These are phyloP conservation scores for Phenganax marumi DNA, from an alignment of 92 coral and sea anemone species.

Conservation along the genomic window DNA sequence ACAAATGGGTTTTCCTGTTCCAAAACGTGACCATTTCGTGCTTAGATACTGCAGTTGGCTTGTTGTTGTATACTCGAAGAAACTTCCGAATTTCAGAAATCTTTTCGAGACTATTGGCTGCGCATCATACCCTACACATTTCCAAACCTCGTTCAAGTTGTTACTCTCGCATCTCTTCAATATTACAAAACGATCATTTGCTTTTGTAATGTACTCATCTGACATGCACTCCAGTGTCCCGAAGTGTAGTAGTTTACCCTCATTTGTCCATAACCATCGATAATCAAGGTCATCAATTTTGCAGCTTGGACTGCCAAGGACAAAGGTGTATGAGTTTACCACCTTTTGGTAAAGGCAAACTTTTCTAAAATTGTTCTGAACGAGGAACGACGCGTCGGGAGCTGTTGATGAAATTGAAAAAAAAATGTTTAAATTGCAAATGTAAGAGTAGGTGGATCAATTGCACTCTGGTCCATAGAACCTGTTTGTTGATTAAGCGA, in stretches of 20 bases:
- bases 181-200: background rate
- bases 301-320: background rate
- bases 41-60: too few relatives aligned
- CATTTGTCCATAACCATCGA: constrained; percentile 8
- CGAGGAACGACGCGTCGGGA: background rate
- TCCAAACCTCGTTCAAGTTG: background rate
- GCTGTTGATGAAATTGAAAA: background rate
- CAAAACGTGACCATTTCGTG: background rate
- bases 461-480: too few relatives aligned
- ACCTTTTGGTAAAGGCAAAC: background rate
- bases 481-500: too few relatives aligned
- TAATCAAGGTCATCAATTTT: background rate
- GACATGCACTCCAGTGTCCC: background rate
- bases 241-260: background rate
- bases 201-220: background rate
- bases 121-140: background rate
- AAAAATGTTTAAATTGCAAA: background rate
- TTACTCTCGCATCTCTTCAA: constrained; percentile 3
- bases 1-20: background rate
- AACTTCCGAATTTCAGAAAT: background rate
- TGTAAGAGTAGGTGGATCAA: too few relatives aligned
- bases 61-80: background rate
- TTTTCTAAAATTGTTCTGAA: background rate
- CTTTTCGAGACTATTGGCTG: background rate
- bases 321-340: background rate